A percentile compares a stretch with the other conserved stretches of the same genome.
Evolutionary conservation across 2,797 vertebrate genomes (phyloP).

Genomic region (Bryconaethiops microstoma): DNA sequence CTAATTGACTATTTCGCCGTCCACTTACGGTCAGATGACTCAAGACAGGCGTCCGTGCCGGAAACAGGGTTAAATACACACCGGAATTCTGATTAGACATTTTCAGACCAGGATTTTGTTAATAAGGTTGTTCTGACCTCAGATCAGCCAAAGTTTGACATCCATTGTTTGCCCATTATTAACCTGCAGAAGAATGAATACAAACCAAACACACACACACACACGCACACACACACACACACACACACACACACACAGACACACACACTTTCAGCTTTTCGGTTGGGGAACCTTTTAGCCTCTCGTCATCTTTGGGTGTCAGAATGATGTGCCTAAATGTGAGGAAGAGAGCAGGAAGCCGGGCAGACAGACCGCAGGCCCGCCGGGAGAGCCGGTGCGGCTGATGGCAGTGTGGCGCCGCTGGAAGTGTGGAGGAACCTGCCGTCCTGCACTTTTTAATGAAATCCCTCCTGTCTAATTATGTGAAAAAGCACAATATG

Average conservation of each 20-base stretch:
- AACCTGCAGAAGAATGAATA: not conserved
- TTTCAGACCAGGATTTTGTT: no score
- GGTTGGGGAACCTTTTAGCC: conserved; percentile 10
- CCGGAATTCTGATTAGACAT: no score
- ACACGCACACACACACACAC: no score
- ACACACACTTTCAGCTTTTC: not conserved
- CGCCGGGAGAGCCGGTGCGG: conserved; percentile 19
- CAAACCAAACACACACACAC: no score
- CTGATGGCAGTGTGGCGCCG: conserved; percentile 33
- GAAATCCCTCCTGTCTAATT: conserved; percentile 82
- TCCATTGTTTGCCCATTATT: no score
- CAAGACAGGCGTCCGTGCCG: no score
- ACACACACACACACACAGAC: no score
- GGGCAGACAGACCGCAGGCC: conserved; percentile 17
- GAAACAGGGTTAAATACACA: no score
- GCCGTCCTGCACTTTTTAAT: conserved; percentile 59
- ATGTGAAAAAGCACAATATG: conserved; percentile 78
- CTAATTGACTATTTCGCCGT: no score
- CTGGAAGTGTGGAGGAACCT: conserved; percentile 41
- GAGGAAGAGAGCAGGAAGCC: conserved; percentile 14
- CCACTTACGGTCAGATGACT: no score
- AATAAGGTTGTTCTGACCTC: no score
- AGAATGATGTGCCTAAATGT: conserved; percentile 17
- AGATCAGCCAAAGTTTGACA: no score
- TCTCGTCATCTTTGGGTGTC: conserved; percentile 35